Percentiles rank a stretch among this genome's conserved stretches.
phyloP scores from a whole-genome alignment of 2,797 vertebrate species.

The Muscicapa striata region DNA sequence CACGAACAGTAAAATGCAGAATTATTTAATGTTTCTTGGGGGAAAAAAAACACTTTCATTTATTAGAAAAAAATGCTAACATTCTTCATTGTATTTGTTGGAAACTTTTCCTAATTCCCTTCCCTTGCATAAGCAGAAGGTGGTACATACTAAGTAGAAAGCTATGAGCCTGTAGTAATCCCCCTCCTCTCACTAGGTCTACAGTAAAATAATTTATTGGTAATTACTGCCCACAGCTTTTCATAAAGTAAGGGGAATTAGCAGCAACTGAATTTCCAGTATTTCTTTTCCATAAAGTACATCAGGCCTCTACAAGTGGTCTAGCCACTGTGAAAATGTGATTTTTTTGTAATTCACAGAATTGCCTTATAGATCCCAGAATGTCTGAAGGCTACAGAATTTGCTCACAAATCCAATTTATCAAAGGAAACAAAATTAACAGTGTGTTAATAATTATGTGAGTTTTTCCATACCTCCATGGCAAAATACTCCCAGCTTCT shows the following conservation, averaged over 20 bases:
- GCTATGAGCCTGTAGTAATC: not conserved
- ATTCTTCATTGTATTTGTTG: not conserved
- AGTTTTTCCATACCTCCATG: not conserved
- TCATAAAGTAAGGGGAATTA: not conserved
- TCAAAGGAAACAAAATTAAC: slow-evolving; percentile 13
- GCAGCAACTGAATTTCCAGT: not conserved
- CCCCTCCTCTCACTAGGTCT: not conserved
- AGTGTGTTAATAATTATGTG: not conserved
- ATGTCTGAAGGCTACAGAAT: not conserved
- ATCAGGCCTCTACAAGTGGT: not conserved
- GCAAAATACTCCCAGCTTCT: not conserved
- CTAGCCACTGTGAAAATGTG: fast-evolving
- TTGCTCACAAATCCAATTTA: not conserved
- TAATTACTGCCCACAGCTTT: not conserved
- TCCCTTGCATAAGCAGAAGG: not conserved
- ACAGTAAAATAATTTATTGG: not conserved
- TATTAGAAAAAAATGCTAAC: not conserved
- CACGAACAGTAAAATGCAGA: not conserved
- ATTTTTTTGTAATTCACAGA: not conserved
- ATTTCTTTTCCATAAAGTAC: not conserved
- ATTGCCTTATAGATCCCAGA: not conserved
- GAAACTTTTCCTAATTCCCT: not conserved
- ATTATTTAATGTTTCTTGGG: not conserved
- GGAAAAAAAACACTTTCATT: not conserved
- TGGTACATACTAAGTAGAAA: not conserved